phyloP scores from a whole-genome alignment of 2,888 invertebrate genomes.

The Antheraea assamensis region DNA sequence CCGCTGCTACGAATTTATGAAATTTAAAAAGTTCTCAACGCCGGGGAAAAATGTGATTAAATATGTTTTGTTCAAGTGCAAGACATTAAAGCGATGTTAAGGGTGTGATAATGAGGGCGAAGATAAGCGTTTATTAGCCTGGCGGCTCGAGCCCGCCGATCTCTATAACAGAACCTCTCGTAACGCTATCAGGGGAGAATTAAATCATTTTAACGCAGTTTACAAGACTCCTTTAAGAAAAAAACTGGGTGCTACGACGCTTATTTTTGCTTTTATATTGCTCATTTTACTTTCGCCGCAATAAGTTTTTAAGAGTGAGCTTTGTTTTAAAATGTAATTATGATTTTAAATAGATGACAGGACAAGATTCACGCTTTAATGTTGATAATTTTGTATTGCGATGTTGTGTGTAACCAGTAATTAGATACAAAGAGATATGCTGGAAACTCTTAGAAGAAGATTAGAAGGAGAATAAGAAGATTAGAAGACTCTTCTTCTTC shows the following conservation, averaged over 20 bases:
- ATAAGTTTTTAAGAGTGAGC: slow-evolving; percentile 38
- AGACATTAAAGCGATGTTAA: slow-evolving; percentile 83
- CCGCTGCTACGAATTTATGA: slow-evolving; percentile 60
- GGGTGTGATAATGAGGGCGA: slow-evolving; percentile 83
- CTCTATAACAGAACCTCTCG: slow-evolving; percentile 66
- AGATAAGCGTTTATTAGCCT: slow-evolving; percentile 82
- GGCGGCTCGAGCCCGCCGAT: slow-evolving; percentile 61
- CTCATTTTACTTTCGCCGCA: slow-evolving; percentile 45
- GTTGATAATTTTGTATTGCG: not conserved
- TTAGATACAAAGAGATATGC: not conserved
- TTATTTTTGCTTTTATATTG: slow-evolving; percentile 67
- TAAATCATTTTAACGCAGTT: slow-evolving; percentile 82
- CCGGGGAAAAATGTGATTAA: slow-evolving; percentile 80
- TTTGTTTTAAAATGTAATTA: slow-evolving; percentile 42
- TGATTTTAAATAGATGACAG: not conserved
- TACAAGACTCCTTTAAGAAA: slow-evolving; percentile 68
- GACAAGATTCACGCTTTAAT: not conserved
- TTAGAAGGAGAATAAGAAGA: too few relatives aligned
- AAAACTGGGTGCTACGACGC: slow-evolving; percentile 64
- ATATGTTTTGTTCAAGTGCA: slow-evolving; percentile 83
- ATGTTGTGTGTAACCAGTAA: not conserved
- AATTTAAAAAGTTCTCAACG: slow-evolving; percentile 75
- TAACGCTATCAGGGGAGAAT: slow-evolving; percentile 76
- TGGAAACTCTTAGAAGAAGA: too few relatives aligned
- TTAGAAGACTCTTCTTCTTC: too few relatives aligned